Percentiles rank a stretch among this genome's conserved stretches.
Evolutionary conservation across 2,888 invertebrate genomes (phyloP).

Genomic region (Leucophenga montana): DNA sequence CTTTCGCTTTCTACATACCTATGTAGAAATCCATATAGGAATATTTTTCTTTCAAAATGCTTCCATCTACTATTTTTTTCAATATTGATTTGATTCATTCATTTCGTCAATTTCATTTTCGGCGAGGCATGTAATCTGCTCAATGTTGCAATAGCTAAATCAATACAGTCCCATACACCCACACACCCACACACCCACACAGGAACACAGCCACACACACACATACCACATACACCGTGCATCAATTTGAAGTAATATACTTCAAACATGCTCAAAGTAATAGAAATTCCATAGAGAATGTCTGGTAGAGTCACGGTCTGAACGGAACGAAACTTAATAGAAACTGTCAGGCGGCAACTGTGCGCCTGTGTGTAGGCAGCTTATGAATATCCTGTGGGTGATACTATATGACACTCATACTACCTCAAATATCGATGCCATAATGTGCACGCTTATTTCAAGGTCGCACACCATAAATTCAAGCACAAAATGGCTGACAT

Average conservation of each 20-base stretch:
- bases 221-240: background rate
- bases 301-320: no score
- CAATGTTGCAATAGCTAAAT: slow-evolving; percentile 12
- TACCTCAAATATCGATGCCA: background rate
- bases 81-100: slow-evolving; percentile 45
- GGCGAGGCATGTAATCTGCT: slow-evolving; percentile 18
- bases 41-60: background rate
- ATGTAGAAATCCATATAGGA: no score
- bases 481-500: background rate
- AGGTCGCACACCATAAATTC: background rate
- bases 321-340: no score
- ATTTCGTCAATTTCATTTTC: slow-evolving; percentile 28
- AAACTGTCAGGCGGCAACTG: no score
- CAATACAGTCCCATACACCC: background rate
- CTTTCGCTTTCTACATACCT: background rate
- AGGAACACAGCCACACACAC: slow-evolving; percentile 18
- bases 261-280: no score
- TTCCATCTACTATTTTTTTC: background rate
- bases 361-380: background rate
- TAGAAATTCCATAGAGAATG: no score
- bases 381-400: background rate
- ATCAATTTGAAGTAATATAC: no score
- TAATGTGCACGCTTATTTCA: background rate
- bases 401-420: background rate
- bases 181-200: slow-evolving; percentile 31